These are phyloP conservation scores for Ictidomys tridecemlineatus DNA, from an alignment of 2,113 vertebrate genomes.

Conservation along the genomic window DNA sequence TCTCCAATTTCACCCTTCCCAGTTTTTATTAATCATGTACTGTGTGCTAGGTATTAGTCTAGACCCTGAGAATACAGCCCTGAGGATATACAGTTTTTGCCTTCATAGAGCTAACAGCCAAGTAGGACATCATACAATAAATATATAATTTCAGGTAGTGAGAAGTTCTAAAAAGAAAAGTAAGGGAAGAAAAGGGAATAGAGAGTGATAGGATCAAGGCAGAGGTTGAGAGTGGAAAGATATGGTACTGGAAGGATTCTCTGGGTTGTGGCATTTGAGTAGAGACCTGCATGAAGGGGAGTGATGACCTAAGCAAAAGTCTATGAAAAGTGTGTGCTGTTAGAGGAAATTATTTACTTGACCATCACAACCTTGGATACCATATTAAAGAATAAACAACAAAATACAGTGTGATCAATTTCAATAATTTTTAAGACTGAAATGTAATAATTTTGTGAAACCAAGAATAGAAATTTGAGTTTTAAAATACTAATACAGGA, in stretches of 20 bases:
- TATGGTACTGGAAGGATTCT: not conserved
- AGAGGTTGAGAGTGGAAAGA: not conserved
- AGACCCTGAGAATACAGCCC: not conserved
- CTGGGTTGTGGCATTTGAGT: constrained; percentile 7
- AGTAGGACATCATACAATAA: not conserved
- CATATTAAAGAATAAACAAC: constrained; percentile 49
- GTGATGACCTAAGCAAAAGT: not conserved
- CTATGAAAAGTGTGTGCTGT: not conserved
- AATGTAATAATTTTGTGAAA: constrained; percentile 56
- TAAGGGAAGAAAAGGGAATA: not conserved
- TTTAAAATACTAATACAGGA: constrained; percentile 38
- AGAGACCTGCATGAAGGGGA: not conserved
- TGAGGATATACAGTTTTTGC: not conserved
- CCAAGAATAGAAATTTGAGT: constrained; percentile 48
- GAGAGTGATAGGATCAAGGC: not conserved
- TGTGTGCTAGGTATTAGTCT: constrained; percentile 6
- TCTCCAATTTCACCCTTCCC: not conserved
- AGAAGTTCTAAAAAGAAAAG: constrained; percentile 39
- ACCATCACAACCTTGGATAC: constrained; percentile 1
- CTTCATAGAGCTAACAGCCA: not conserved
- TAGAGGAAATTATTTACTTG: constrained; percentile 32
- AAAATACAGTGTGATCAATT: not conserved
- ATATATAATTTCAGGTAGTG: constrained; percentile 23
- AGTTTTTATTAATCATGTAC: constrained; percentile 37
- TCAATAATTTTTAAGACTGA: constrained; percentile 41